Base-by-base conservation (phyloP, 1,140 invertebrate species). In the Papilio machaon region DNA sequence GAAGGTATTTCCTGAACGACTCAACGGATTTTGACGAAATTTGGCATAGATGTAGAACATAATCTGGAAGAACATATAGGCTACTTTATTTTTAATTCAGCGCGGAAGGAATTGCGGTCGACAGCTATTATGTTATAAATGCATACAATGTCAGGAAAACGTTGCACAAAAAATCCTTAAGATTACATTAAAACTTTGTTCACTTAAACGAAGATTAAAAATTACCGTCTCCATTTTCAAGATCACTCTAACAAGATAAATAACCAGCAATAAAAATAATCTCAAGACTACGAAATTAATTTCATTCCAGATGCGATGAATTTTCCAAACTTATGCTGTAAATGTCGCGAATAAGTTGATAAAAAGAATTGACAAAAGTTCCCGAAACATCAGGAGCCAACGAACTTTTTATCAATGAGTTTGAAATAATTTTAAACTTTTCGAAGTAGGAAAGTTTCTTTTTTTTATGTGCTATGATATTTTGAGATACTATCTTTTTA, bases 351-450 rank as follows among this genome's bases (percentile, higher is more conserved):
- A 70, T 70, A 70, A 70, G 64, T 70, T 70, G 30, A 35, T 70
- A 70, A 35, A 70, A 70, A 70, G 35, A 70, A 38, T 52, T 35
- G 30, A 70, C 30, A 70, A 35, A 70, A 70, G 11, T 70, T 70
- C 64, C 6, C 23, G 30, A 30, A 70, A 15, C 64, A 70, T 70
- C 64, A 70, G 23, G 64, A 70, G 64, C 64, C 64, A 38, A 70
- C 30, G 64, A 70, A 70, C 64, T 70, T 70, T 64, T 70, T 70
- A 70, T 70, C 64, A 70, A 35, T 30, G 38, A 70, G 64, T 70
- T 35, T 38, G 15, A 35, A 70, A 70, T 70, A 38, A 70, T 70
- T 70, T 70, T 70, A 70, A 70, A 38, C 11, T 70, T 70, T 38
- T 70, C 30, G 30, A 70, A 70, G 64, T 70, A 13, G 30, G 11